Conservation (phyloP, 53 echinoderm and acorn worm species). For the Echinarachnius parma region DNA sequence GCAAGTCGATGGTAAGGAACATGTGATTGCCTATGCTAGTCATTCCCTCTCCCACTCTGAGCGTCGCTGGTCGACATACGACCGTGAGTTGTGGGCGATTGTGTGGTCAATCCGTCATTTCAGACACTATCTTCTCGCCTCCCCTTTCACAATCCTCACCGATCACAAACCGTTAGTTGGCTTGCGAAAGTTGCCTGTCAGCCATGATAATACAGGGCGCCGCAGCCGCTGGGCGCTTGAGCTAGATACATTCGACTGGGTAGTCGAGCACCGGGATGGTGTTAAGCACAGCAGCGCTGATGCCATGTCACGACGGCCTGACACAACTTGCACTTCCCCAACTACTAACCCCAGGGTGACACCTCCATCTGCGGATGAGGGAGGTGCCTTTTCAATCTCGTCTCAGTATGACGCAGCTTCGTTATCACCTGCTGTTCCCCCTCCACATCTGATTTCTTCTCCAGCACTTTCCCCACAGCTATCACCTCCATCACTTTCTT, state of each 20-base stretch:
- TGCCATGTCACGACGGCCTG: slow-evolving; percentile 59
- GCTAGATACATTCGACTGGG: slow-evolving; percentile 59
- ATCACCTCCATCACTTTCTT: not conserved
- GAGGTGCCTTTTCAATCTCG: too few relatives aligned
- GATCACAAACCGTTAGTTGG: slow-evolving; percentile 71
- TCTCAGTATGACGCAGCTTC: not conserved
- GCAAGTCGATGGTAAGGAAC: slow-evolving; percentile 17
- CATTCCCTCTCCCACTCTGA: slow-evolving; percentile 11
- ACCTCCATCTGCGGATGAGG: too few relatives aligned
- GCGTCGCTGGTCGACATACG: slow-evolving; percentile 44
- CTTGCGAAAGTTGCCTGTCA: slow-evolving; percentile 52
- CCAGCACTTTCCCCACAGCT: not conserved
- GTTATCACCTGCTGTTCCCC: not conserved
- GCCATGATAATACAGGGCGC: slow-evolving; percentile 49
- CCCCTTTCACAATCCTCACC: slow-evolving; percentile 55
- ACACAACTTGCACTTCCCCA: too few relatives aligned
- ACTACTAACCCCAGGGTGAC: too few relatives aligned
- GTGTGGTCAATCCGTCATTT: slow-evolving; percentile 53
- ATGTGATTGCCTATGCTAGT: slow-evolving; percentile 56
- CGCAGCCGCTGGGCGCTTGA: slow-evolving; percentile 67
- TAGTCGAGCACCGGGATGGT: slow-evolving; percentile 53
- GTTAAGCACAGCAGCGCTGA: slow-evolving; percentile 61
- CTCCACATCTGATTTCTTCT: not conserved
- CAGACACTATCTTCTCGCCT: slow-evolving; percentile 31
- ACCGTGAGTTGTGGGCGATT: slow-evolving; percentile 48